Evolutionary conservation across 2,113 vertebrate genomes (phyloP), one percentile per base, ranked within the genome.

Genomic region (Mormyrus lacerda): DNA sequence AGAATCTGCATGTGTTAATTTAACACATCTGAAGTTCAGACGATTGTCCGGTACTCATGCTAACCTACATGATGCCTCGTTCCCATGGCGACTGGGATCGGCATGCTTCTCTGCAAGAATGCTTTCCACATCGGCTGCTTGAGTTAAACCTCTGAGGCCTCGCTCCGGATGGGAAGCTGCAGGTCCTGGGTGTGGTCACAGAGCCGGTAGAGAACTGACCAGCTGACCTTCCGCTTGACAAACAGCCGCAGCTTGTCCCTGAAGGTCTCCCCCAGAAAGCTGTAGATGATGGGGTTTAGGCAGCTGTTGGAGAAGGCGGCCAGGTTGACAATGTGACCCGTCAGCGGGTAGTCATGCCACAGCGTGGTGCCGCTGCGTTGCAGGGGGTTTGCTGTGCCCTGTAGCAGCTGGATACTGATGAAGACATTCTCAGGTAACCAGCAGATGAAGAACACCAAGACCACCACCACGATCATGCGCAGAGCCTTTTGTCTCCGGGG

Each of bases 231-330:
- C 92, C 96, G 94, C 27, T 96, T 95, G 0, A 98, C 91, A 3
- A 97, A 98, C 73, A 97, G 92, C 27, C 95, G 93, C 88, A 98
- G 93, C 91, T 98, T 98, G 90, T 95, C 95, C 90, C 95, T 93
- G 92, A 98, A 99, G 10, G 97, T 97, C 93, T 97, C 96, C 7
- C 97, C 97, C 0, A 98, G 94, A 90, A 98, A 98, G 91, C 97
- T 97, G 91, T 99, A 98, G 92, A 99, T 96, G 10, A 98, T 96
- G 0, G 97, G 97, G 93, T 98, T 99, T 86, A 99, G 93, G 88
- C 98, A 99, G 95, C 97, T 98, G 55, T 99, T 98, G 27, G 97
- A 97, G 90, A 98, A 99, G 3, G 97, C 98, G 0, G 97, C 97
- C 0, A 99, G 94, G 92, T 97, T 97, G 91, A 98, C 97, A 0